Base-by-base conservation (phyloP, 2,113 vertebrate genomes). In the Reinhardtius hippoglossoides region DNA sequence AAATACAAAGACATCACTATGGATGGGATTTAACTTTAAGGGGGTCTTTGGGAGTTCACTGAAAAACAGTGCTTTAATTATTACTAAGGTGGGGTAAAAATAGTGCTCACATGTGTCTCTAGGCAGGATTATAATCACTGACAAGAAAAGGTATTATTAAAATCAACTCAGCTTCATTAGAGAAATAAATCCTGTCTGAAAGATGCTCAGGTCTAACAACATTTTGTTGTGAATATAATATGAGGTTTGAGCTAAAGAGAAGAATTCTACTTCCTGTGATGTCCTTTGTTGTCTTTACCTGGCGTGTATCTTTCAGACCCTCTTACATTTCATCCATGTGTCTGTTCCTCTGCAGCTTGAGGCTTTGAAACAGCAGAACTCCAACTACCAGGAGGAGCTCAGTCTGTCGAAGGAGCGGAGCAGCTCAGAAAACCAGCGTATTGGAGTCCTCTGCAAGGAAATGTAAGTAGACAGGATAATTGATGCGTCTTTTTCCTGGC, bases 301-400 rank as follows among this genome's bases (percentile, higher is more conserved):
- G 48, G 5, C 4, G 9, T 21, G 1, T 60, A 9, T 54, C 2
- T 57, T 26, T 71, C 76, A 68, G 77, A 44, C 1, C 61, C 20
- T 10, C 12, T 84, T 15, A 31, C 37, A 35, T 57, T 55, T 35
- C 46, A 37, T 74, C 37, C 42, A 2, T 65, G n/a, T 59, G 55
- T 80, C 20, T 78, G 3, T 54, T 12, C 9, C 8, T 60, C 82
- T 78, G 0, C 94, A 99, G 97, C 88, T 98, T 74, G 95, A 97
- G 63, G 86, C 92, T 81, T 92, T 98, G 83, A 96, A 96, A 76
- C 95, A 96, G 89, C 96, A 97, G 92, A 96, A 96, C 90, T 89
- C 94, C 86, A 96, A 94, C 85, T 96, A 94, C 4, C 90, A 96
- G 87, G 96, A 97, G 65, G 95, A 98, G 74, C 95, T 96, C 9